phyloP scores from a whole-genome alignment of 1,140 invertebrate genomes.

The Chrysomallon squamiferum region DNA sequence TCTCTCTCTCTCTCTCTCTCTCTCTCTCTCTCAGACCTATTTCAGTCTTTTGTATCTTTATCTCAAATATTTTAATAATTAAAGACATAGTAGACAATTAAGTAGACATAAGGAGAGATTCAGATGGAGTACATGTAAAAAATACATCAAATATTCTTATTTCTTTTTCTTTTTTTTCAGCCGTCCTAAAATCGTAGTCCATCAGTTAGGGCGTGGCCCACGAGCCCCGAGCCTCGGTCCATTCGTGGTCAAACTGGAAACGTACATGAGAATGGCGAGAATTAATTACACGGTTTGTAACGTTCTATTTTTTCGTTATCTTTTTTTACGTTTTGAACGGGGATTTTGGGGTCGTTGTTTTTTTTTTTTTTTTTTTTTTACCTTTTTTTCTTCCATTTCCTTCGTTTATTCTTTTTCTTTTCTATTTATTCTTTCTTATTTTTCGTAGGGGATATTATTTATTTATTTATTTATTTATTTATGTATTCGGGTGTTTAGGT shows the following conservation, averaged over 20 bases:
- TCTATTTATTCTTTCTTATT: neutral
- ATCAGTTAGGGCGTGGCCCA: slow-evolving; percentile 10
- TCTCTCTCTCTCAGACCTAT: too few relatives aligned
- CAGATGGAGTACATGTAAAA: too few relatives aligned
- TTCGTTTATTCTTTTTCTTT: neutral
- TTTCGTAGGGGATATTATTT: neutral
- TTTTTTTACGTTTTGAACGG: too few relatives aligned
- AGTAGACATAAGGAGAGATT: too few relatives aligned
- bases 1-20: too few relatives aligned
- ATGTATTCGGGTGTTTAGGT: slow-evolving; percentile 14
- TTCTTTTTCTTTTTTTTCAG: too few relatives aligned
- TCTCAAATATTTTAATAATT: too few relatives aligned
- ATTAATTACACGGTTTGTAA: slow-evolving; percentile 9
- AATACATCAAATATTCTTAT: too few relatives aligned
- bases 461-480: slow-evolving; percentile 10
- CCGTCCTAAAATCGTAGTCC: slow-evolving; percentile 2
- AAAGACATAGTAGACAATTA: too few relatives aligned
- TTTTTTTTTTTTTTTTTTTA: neutral
- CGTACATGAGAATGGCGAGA: slow-evolving; percentile 35
- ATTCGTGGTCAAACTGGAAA: slow-evolving; percentile 38
- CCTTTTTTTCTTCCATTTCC: neutral
- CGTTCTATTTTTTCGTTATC: neutral
- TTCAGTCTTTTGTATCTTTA: too few relatives aligned
- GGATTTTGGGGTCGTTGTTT: neutral
- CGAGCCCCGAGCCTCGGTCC: slow-evolving; percentile 27